Evolutionary conservation across 2,888 invertebrate species (phyloP), one percentile per base, ranked within the genome.

Genomic region (Calephelis perditalis): DNA sequence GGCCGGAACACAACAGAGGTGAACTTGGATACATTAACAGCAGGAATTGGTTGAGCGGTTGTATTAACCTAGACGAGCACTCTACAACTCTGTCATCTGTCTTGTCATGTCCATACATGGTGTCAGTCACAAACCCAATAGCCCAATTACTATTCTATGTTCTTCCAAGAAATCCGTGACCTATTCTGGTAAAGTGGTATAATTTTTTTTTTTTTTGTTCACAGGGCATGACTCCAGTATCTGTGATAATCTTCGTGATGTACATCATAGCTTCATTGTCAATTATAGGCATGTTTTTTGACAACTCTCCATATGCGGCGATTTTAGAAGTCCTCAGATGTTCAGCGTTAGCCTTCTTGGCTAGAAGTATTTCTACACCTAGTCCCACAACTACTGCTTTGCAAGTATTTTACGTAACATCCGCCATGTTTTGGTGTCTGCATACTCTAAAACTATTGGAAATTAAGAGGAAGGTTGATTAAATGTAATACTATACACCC

Each of bases 211-310:
- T 47, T 69, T 69, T 47, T 64, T 60, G 46, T 65, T 43, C 56
- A 35, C 91, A 95, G 95, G 92, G 91, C 10, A 89, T 94, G 82
- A 92, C 91, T 62, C 93, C 93, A 47, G 68, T 92, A 10, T 90
- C 92, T 4, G 92, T 93, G 3, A 78, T 92, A 11, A 79, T 91
- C 57, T 92, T 92, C 72, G 92, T 94, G 0, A 64, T 91, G 54
- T 95, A 94, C 85, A 93, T 95, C 67, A 90, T 95, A 55, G 91
- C 92, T 3, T 94, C 95, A 0, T 80, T 95, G 11, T 94, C 94
- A 0, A 86, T 93, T 36, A 94, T 95, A 58, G 95, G 95, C 0
- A 91, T 95, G 90, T 76, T 95, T 8, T 93, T 95, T 70, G 95
- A 95, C 70, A 92, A 93, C 69, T 92, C 92, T 52, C 89, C 91